Evolutionary conservation across 2,797 vertebrate genomes (phyloP), one percentile per base, ranked within the genome.

Genomic region (Dallia pectoralis): DNA sequence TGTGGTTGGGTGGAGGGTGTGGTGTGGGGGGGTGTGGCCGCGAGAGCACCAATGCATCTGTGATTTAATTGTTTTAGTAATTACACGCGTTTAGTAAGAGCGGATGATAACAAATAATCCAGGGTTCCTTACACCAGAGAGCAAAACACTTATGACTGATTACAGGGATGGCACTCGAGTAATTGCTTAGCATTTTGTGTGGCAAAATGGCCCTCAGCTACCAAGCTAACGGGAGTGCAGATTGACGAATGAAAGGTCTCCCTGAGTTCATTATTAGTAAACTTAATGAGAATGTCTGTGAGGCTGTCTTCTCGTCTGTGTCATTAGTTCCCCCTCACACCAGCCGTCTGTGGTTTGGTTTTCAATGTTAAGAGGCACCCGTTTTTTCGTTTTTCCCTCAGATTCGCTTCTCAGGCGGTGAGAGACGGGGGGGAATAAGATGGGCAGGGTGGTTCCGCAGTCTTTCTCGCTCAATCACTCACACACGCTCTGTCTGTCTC

Each of bases 201-300:
- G 62, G 77, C 47, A 74, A 73, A 81, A 81, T 49, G 27, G 77
- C 82, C 82, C 77, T 78, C 68, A 81, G 84, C 78, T 83, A 74
- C 73, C 62, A 63, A 81, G 76, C 79, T 84, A 61, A 82, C 80
- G 73, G 74, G 74, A 77, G 77, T 80, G 71, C 29, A 70, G 71
- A 70, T 72, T 64, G 70, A 75, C 40, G 76, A 69, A 72, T 78
- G 67, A 82, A 81, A 84, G 77, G 81, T 82, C 83, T 82, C 83
- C 84, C 69, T 72, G 66, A 82, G 78, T 82, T 86, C 74, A 77
- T 87, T 82, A 83, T 86, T 85, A 81, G 79, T 76, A 72, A 78
- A 87, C 84, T 81, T 88, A 84, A 86, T 86, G 74, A 76, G 81
- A 74, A 71, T 74, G 80, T 85, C 83, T 77, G 74, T 76, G 83